phyloP scores from a whole-genome alignment of 2,797 vertebrate genomes.

The Macropodus opercularis region DNA sequence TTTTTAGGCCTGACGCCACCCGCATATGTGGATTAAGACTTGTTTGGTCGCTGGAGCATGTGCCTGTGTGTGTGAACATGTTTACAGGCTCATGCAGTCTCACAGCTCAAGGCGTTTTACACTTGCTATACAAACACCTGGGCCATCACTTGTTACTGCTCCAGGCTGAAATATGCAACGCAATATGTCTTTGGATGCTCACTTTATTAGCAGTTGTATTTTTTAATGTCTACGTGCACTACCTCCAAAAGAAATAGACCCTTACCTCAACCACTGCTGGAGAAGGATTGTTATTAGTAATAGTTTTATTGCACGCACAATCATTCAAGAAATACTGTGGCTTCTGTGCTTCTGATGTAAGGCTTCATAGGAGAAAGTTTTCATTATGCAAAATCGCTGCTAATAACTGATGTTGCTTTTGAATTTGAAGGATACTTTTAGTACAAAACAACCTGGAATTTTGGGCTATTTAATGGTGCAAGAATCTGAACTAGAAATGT shows the following conservation, averaged over 20 bases:
- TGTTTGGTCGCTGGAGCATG: conserved; percentile 62
- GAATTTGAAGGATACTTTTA: conserved; percentile 11
- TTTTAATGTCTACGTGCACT: conserved; percentile 7
- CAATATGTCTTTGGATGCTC: conserved; percentile 10
- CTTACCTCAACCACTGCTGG: not conserved
- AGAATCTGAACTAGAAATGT: conserved; percentile 5
- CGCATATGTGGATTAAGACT: conserved; percentile 71
- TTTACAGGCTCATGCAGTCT: conserved; percentile 52
- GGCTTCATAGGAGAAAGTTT: too few relatives aligned
- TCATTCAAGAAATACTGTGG: not conserved
- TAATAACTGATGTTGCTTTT: too few relatives aligned
- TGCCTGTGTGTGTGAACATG: conserved; percentile 28
- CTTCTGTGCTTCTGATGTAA: too few relatives aligned
- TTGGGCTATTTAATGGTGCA: too few relatives aligned
- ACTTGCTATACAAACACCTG: conserved; percentile 54
- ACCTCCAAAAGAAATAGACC: not conserved
- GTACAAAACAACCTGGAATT: conserved; percentile 6
- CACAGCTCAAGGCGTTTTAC: conserved; percentile 58
- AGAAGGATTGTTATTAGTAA: too few relatives aligned
- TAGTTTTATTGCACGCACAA: not conserved
- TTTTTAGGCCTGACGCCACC: conserved; percentile 81
- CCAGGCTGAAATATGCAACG: conserved; percentile 18
- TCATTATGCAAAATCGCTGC: too few relatives aligned
- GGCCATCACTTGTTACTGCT: conserved; percentile 32
- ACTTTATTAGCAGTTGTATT: too few relatives aligned